A percentile compares a stretch with the other conserved stretches of the same genome.
Evolutionary conservation across 2,888 invertebrate genomes (phyloP).

Genomic region (Lamellibrachia columna): DNA sequence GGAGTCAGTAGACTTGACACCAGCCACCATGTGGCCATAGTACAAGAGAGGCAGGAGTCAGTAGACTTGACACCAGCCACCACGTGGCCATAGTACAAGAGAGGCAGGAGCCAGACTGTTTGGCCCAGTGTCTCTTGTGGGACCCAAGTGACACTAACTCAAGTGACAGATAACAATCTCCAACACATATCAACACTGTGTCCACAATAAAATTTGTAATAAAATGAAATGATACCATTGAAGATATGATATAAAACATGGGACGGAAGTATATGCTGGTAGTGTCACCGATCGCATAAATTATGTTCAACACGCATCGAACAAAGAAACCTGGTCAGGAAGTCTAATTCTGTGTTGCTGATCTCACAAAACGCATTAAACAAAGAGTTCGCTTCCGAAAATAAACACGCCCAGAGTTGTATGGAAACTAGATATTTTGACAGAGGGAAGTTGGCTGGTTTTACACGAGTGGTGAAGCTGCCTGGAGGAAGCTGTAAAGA

Average conservation of each 20-base stretch:
- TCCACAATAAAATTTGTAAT: background rate
- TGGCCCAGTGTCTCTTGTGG: no score
- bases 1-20: no score
- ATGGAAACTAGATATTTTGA: conserved; percentile 1
- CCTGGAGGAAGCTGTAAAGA: background rate
- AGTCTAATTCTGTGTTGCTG: background rate
- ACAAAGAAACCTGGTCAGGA: background rate
- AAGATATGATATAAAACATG: background rate
- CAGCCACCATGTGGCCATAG: no score
- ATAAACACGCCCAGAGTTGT: background rate
- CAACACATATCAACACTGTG: background rate
- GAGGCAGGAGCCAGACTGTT: no score
- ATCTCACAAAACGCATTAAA: background rate
- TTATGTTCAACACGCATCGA: background rate
- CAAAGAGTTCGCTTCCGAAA: background rate
- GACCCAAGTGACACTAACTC: background rate
- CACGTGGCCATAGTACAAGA: no score
- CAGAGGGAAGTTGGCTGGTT: background rate
- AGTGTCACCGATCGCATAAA: background rate
- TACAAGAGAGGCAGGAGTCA: no score
- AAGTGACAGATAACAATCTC: background rate
- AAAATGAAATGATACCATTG: background rate
- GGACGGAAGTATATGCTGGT: background rate
- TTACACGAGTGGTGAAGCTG: background rate
- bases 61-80: no score